phyloP scores from a whole-genome alignment of 2,888 invertebrate species.

The Carcina quercana region DNA sequence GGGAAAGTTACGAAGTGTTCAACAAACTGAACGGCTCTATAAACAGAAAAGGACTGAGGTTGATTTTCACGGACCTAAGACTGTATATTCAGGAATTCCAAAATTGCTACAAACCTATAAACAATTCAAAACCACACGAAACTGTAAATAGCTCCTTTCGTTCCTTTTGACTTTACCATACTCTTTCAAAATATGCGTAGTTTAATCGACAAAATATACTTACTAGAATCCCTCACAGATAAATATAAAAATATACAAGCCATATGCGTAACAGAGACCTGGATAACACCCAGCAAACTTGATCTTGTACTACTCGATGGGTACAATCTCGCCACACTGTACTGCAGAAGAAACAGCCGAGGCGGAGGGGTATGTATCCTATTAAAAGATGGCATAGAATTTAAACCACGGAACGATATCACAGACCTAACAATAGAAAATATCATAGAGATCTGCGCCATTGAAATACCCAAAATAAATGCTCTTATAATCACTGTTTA shows the following conservation, averaged over 20 bases:
- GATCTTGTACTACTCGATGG: constrained; percentile 5
- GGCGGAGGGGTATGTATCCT: constrained; percentile 16
- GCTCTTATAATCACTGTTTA: constrained; percentile 15
- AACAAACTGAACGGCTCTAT: too few species aligned
- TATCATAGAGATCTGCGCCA: constrained; percentile 15
- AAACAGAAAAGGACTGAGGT: too few species aligned
- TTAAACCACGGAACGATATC: constrained; percentile 9
- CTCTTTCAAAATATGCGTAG: constrained; percentile 1
- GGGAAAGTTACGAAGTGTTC: too few species aligned
- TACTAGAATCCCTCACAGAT: constrained; percentile 8
- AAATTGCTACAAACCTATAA: too few species aligned
- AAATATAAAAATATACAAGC: constrained; percentile 2
- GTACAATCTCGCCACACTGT: constrained; percentile 6
- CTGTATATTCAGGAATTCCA: too few species aligned
- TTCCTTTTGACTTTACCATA: neutral
- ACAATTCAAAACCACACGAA: too few species aligned
- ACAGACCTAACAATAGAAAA: constrained; percentile 12
- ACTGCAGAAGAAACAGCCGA: constrained; percentile 7
- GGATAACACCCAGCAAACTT: constrained; percentile 8
- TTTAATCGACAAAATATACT: neutral
- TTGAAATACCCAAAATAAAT: constrained; percentile 9
- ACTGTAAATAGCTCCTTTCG: too few species aligned
- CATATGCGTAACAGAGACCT: constrained; percentile 13
- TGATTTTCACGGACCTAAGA: too few species aligned
- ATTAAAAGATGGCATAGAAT: constrained; percentile 10